Conservation (phyloP, 1,140 invertebrate genomes). For the Hormaphis cornu region DNA sequence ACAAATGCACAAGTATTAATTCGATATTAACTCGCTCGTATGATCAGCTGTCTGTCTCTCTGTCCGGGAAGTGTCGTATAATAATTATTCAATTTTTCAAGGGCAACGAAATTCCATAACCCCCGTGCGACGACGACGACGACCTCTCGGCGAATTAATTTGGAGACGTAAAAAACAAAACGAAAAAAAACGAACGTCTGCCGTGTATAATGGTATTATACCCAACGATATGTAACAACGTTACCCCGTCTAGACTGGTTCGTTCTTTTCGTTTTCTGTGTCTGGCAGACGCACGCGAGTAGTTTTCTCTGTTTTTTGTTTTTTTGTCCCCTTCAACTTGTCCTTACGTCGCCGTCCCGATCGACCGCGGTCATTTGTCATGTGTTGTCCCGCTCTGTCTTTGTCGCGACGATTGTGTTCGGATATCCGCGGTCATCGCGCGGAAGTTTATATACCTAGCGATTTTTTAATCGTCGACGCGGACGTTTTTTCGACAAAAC, state of each 20-base stretch:
- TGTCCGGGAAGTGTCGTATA: no score
- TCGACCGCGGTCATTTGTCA: slow-evolving; percentile 26
- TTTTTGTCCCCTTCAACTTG: background rate
- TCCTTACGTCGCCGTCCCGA: background rate
- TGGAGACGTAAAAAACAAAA: background rate
- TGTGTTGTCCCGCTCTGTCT: slow-evolving; percentile 23
- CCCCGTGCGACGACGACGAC: background rate
- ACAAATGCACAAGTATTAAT: no score
- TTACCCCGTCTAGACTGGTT: slow-evolving; percentile 30
- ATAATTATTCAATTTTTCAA: background rate
- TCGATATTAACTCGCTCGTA: no score
- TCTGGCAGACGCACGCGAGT: background rate
- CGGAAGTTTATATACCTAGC: background rate
- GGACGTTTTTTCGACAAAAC: background rate
- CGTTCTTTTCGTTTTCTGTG: slow-evolving; percentile 3
- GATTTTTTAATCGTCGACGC: background rate
- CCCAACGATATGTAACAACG: slow-evolving; percentile 18
- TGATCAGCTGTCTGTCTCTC: no score
- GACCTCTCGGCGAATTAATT: slow-evolving; percentile 29
- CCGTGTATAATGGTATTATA: no score
- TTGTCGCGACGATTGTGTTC: slow-evolving; percentile 16
- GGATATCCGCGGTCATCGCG: slow-evolving; percentile 2
- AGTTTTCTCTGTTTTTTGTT: background rate
- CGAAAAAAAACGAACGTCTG: background rate
- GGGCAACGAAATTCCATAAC: slow-evolving; percentile 15